These are phyloP conservation scores for Serinus canaria DNA, from an alignment of 2,113 vertebrate genomes.

Conservation along the genomic window DNA sequence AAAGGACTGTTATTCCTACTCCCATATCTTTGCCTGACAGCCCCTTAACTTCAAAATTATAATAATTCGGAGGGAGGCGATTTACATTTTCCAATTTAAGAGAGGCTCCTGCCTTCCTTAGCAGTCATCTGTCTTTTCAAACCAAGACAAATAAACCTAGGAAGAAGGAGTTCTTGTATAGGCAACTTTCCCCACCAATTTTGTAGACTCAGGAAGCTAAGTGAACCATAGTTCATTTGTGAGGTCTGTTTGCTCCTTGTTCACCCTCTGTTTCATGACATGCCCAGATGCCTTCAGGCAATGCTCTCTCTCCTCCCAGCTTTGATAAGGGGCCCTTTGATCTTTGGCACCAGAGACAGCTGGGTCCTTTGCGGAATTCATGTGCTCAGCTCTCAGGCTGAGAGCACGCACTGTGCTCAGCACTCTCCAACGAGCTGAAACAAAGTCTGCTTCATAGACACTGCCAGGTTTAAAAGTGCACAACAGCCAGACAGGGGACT, in stretches of 20 bases:
- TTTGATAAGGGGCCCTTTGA: conserved; percentile 19
- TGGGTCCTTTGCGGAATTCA: background rate
- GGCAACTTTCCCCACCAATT: background rate
- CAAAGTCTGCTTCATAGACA: background rate
- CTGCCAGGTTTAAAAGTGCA: background rate
- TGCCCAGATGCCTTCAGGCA: background rate
- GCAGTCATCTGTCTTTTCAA: background rate
- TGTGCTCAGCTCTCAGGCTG: background rate
- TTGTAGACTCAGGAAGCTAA: background rate
- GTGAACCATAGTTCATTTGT: background rate
- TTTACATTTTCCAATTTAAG: background rate
- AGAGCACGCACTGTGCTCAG: background rate
- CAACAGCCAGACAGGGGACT: background rate
- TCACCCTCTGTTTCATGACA: background rate
- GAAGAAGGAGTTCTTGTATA: background rate
- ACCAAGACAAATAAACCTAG: background rate
- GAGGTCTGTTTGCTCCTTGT: background rate
- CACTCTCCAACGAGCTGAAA: background rate
- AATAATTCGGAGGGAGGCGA: background rate
- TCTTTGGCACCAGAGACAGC: conserved; percentile 21
- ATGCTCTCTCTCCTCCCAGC: background rate
- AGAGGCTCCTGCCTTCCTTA: background rate
- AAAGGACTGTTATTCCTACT: background rate
- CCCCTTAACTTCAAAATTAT: background rate
- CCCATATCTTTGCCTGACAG: background rate